These are phyloP conservation scores for Tetraneura akinire DNA, from an alignment of 1,140 invertebrate species.

Conservation along the genomic window DNA sequence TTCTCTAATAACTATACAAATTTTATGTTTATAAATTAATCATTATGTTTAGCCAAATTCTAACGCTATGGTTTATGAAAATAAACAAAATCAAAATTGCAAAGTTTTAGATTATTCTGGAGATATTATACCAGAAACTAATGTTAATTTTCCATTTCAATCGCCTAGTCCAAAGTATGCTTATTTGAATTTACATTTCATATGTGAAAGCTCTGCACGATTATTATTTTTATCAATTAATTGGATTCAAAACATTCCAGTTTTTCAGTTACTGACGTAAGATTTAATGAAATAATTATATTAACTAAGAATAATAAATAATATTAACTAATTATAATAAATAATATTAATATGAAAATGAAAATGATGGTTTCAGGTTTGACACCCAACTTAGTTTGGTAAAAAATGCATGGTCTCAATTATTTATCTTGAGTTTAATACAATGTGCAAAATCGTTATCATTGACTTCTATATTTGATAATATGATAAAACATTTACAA, in stretches of 20 bases:
- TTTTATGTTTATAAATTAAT: background rate
- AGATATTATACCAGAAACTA: constrained; percentile 69
- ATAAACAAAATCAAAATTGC: constrained; percentile 54
- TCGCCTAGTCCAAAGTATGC: constrained; percentile 79
- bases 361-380: constrained; percentile 68
- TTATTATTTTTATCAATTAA: constrained; percentile 86
- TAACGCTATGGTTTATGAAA: constrained; percentile 62
- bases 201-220: constrained; percentile 88
- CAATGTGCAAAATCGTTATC: constrained; percentile 83
- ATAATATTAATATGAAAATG: constrained; percentile 25
- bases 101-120: constrained; percentile 59
- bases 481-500: constrained; percentile 74
- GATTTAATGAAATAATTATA: constrained; percentile 53
- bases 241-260: constrained; percentile 81
- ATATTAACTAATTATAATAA: too few species aligned
- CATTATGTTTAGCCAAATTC: constrained; percentile 59
- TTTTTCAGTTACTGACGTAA: constrained; percentile 78
- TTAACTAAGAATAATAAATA: constrained; percentile 29
- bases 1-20: too few species aligned
- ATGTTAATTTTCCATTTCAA: constrained; percentile 77
- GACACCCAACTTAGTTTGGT: constrained; percentile 83
- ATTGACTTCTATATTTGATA: constrained; percentile 77
- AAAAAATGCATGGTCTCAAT: constrained; percentile 86
- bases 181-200: constrained; percentile 84
- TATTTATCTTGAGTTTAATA: constrained; percentile 88